Percentiles rank a stretch among this genome's conserved stretches.
Evolutionary conservation across 2,113 vertebrate genomes (phyloP).

Genomic region (Diadophis punctatus): DNA sequence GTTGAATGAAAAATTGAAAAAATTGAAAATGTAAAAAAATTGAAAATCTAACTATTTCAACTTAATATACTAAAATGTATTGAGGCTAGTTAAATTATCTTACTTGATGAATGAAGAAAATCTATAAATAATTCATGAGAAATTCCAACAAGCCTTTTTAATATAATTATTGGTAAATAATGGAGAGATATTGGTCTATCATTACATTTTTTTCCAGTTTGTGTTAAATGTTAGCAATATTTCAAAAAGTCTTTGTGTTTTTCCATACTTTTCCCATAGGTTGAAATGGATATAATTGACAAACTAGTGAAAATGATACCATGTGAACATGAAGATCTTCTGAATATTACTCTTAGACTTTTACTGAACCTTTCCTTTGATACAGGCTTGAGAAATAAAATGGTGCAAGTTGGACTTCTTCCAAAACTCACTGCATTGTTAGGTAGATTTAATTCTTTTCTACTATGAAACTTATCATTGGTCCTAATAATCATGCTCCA

Average conservation of each 20-base stretch:
- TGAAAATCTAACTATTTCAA: not conserved
- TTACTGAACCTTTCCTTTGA: conserved; percentile 92
- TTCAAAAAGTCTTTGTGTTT: not conserved
- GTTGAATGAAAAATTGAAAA: not conserved
- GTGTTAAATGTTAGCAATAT: not conserved
- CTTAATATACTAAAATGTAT: not conserved
- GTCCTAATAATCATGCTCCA: not conserved
- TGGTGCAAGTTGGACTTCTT: conserved; percentile 89
- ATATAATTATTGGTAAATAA: not conserved
- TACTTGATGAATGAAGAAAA: not conserved
- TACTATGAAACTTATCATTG: not conserved
- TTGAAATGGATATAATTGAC: conserved; percentile 84
- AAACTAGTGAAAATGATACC: conserved; percentile 87
- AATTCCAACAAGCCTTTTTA: not conserved
- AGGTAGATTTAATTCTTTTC: conserved; percentile 67
- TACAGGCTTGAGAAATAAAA: conserved; percentile 84
- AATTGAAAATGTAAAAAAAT: not conserved
- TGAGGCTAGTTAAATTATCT: conserved; percentile 6
- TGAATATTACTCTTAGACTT: conserved; percentile 82
- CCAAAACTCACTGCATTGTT: conserved; percentile 84
- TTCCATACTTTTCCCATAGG: conserved; percentile 64
- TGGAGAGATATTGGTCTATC: not conserved
- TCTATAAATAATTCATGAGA: not conserved
- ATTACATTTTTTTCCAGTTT: not conserved
- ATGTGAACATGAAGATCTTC: conserved; percentile 83